Evolutionary conservation across 1,140 invertebrate genomes (phyloP), one percentile per base, ranked within the genome.

Genomic region (Aphelinus atriplicis): DNA sequence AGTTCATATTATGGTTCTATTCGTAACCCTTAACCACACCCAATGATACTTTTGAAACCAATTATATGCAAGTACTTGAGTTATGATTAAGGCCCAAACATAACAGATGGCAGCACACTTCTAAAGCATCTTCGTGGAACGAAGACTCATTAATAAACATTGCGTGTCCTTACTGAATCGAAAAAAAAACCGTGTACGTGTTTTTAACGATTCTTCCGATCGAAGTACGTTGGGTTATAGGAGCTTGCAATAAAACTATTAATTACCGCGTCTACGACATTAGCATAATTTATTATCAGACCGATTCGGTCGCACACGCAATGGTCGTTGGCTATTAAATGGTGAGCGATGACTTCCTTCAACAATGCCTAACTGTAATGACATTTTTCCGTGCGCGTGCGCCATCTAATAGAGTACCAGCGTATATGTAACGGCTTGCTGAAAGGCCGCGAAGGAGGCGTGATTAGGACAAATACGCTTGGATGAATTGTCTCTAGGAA

Each of bases 361-460:
- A 51, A 72, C 66, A 77, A 77, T 69, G 57, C 50, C 58, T 65
- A 73, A 69, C 71, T 53, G 70, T 69, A 73, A 73, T 64, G 70
- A 76, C 71, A 73, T 69, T 77, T 73, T 73, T 77, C 74, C 71
- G 58, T 62, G 75, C 26, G 62, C 67, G 9, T 57, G 63, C 47
- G 62, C 26, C 62, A 71, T 70, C 61, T 61, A 60, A 71, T 66
- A 42, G 45, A 50, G 10, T 61, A 10, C 5, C 58, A 60, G 56
- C 5, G n/a, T 43, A 60, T 50, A 60, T 26, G 10, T 66, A 71
- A 70, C 45, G 61, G 50, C 69, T 67, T n/a, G 64, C 57, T 71
- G 62, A 56, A 71, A 76, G 51, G 43, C 55, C 46, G 10, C 3
- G 2, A 4, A 63, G 51, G 43, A 65, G 47, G 55, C 47, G 47